Conservation (phyloP, 2,797 vertebrate genomes). For the Morelia viridis region DNA sequence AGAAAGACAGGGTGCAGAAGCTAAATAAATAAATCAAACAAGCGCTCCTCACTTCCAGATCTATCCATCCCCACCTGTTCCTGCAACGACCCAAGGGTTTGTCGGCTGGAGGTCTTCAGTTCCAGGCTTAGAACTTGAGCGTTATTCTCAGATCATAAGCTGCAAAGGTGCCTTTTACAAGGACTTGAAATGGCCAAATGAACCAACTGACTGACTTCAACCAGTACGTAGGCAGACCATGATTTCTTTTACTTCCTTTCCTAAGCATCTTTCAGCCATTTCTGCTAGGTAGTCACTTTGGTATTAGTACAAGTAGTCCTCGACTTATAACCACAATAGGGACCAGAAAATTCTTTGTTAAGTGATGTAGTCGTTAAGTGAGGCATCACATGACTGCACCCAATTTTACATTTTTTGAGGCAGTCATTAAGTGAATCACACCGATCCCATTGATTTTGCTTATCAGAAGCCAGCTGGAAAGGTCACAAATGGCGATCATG, state of each 20-base stretch:
- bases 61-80: conserved; percentile 79
- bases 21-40: neutral
- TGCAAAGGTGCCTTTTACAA: conserved; percentile 75
- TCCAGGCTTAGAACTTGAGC: conserved; percentile 74
- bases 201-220: conserved; percentile 67
- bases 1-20: neutral
- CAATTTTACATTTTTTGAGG: no score
- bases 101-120: conserved; percentile 85
- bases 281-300: neutral
- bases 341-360: no score
- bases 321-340: no score
- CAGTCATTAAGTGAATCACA: no score
- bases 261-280: neutral
- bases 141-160: conserved; percentile 63
- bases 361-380: no score
- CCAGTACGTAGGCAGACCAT: neutral
- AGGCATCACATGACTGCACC: no score
- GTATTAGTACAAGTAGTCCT: neutral
- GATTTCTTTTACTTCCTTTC: neutral
- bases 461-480: no score
- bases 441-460: no score
- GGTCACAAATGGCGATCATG: no score
- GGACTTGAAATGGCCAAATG: conserved; percentile 73
- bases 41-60: conserved; percentile 67
- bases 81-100: conserved; percentile 81